phyloP scores from a whole-genome alignment of 2,113 vertebrate species.

The Elaphurus davidianus region DNA sequence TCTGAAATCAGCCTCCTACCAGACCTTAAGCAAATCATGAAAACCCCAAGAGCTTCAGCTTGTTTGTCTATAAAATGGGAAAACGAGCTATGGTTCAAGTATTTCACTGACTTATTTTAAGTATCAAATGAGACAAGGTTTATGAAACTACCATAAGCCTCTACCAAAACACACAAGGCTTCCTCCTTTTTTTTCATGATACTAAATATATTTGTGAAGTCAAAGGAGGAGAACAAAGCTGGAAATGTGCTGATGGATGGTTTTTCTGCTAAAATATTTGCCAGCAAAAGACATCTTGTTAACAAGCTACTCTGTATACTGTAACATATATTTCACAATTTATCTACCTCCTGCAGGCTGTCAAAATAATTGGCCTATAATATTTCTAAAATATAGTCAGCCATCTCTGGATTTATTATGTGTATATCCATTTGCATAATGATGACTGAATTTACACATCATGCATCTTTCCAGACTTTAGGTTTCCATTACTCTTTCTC shows the following conservation, averaged over 20 bases:
- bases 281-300: slow-evolving; percentile 51
- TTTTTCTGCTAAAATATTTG: slow-evolving; percentile 55
- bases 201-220: slow-evolving; percentile 2
- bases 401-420: slow-evolving; percentile 60
- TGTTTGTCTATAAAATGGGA: slow-evolving; percentile 10
- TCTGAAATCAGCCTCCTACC: not conserved
- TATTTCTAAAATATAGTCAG: slow-evolving; percentile 64
- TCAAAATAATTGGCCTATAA: slow-evolving; percentile 71
- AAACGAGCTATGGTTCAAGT: not conserved
- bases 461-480: slow-evolving; percentile 31
- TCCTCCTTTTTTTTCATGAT: not conserved
- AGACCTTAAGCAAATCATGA: not conserved
- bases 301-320: slow-evolving; percentile 49
- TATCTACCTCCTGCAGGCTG: slow-evolving; percentile 36
- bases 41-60: not conserved
- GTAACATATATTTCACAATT: slow-evolving; percentile 46
- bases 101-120: not conserved
- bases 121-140: not conserved
- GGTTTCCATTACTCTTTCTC: slow-evolving; percentile 51
- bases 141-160: not conserved
- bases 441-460: slow-evolving; percentile 39
- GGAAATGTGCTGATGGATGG: slow-evolving; percentile 16
- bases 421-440: slow-evolving; percentile 52
- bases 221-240: slow-evolving; percentile 25
- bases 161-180: not conserved